Base-by-base conservation (phyloP, 2,797 vertebrate species). In the Smutsia gigantea region DNA sequence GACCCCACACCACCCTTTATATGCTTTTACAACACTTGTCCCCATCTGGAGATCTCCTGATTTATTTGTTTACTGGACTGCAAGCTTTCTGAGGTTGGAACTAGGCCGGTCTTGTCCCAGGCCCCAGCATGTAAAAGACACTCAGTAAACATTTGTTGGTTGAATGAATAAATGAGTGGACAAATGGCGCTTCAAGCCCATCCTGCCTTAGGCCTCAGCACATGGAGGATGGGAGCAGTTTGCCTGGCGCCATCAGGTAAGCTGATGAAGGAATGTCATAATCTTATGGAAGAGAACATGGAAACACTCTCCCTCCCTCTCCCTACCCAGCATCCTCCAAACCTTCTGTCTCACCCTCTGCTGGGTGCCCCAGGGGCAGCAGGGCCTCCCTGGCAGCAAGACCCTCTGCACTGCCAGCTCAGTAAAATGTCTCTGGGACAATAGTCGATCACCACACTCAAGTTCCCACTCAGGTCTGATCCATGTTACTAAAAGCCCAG, bases 251-350 rank as follows among this genome's bases (percentile, higher is more conserved):
- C 46, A 29, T 63, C 13, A 0, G 21, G 6, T 8, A 17, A 18
- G 18, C 2, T 15, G 66, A 55, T 2, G 34, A 59, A 19, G 0
- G 7, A 15, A 25, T 3, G 19, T 2, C 1, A 1, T 23, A 14
- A 23, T 13, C 31, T 39, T 29, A 42, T 0, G 17, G 25, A 34
- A 13, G 11, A 49, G 46, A 27, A 5, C 9, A 5, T 3, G 34
- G 55, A 53, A 86, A 75, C 15, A 55, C 14, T 21, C 34, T 21
- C 31, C 29, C 14, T 21, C 55, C 64, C 27, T 11, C 51, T 21
- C 4, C 21, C 42, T 4, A 1, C 17, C 75, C 66, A 8, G 0
- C 0, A 12, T 37, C 72, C 19, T 21, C 12, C 4, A 4, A 74
- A 39, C 15, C 11, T 37, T 46, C 23, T 0, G 0, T 46, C 19